A percentile compares a stretch with the other conserved stretches of the same genome.
Conservation (phyloP, 2,888 invertebrate genomes). For the Tinea trinotella region DNA sequence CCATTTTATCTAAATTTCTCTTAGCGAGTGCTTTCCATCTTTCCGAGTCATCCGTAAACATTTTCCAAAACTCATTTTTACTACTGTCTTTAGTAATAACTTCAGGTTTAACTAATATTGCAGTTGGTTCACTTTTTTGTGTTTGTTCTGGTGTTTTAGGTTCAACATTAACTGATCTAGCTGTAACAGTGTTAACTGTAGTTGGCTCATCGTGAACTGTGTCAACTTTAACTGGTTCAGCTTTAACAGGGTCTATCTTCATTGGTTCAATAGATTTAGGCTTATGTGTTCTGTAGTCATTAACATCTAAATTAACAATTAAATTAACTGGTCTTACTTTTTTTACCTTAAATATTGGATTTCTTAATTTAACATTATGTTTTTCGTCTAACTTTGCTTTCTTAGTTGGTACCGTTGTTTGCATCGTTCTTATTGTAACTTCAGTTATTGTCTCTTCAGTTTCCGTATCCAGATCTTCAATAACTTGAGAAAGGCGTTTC, state of each 20-base stretch:
- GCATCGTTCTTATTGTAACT: constrained; percentile 30
- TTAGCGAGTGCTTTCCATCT: constrained; percentile 64
- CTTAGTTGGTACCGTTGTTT: constrained; percentile 29
- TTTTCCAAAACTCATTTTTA: constrained; percentile 45
- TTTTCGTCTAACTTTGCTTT: constrained; percentile 28
- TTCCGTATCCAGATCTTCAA: constrained; percentile 55
- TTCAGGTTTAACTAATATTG: constrained; percentile 15
- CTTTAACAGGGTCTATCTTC: constrained; percentile 3
- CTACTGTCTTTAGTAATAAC: constrained; percentile 6
- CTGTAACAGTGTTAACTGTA: no score
- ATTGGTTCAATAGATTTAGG: constrained; percentile 25
- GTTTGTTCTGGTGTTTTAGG: constrained; percentile 34
- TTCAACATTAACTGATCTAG: no score
- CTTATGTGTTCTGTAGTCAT: constrained; percentile 20
- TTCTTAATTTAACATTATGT: constrained; percentile 35
- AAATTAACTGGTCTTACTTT: constrained; percentile 50
- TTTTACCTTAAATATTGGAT: constrained; percentile 51
- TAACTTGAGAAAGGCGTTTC: constrained; percentile 55
- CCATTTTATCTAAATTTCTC: constrained; percentile 60
- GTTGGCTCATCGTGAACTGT: constrained; percentile 23
- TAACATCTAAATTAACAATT: constrained; percentile 36
- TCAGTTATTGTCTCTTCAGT: constrained; percentile 31
- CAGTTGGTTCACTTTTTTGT: constrained; percentile 38
- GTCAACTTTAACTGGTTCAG: constrained; percentile 21
- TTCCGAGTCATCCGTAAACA: constrained; percentile 62